Evolutionary conservation across 2,888 invertebrate genomes (phyloP), one percentile per base, ranked within the genome.

Genomic region (Drosophila macrospina): DNA sequence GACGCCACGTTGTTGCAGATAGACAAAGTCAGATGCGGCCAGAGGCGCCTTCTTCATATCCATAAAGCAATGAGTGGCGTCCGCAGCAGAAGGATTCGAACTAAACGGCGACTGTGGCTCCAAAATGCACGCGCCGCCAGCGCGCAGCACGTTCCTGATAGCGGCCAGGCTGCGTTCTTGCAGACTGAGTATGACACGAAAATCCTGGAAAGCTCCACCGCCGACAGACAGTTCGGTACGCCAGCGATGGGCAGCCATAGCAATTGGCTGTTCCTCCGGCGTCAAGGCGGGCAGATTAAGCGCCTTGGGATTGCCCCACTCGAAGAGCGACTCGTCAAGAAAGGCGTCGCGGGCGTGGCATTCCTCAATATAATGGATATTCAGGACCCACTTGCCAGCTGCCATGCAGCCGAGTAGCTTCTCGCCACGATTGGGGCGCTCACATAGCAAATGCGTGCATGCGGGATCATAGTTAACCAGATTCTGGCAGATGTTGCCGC

Each of bases 341-440:
- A 90, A 91, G 24, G 73, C 75, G 34, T 90, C 89, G 10, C 86
- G 79, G 3, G 88, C 93, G 7, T 94, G 91, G 59, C 96, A 96
- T 45, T 95, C 93, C 5, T 94, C 94, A 1, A 98, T 92, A 86
- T 97, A 98, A 0, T 95, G 94, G 1, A 95, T 94, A 82, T 97
- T 96, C n/a, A 98, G 92, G 10, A 98, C 94, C 98, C 98, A 98
- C 83, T 96, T 95, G 15, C 98, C 98, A 0, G 96, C 94, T 0
- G 98, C 98, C 67, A 98, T 95, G 64, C 96, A 95, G 0, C 96
- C 95, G 26, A 98, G 93, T 92, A 96, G 94, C 93, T 98, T 98
- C 93, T 98, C 98, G 89, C 97, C 98, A 63, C 97, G 94, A 7
- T 94, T 93, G 0, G 95, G 95, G 85, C 94, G 95, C 44, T 95